Evolutionary conservation across 2,113 vertebrate genomes (phyloP), one percentile per base, ranked within the genome.

Genomic region (Pheucticus melanocephalus): DNA sequence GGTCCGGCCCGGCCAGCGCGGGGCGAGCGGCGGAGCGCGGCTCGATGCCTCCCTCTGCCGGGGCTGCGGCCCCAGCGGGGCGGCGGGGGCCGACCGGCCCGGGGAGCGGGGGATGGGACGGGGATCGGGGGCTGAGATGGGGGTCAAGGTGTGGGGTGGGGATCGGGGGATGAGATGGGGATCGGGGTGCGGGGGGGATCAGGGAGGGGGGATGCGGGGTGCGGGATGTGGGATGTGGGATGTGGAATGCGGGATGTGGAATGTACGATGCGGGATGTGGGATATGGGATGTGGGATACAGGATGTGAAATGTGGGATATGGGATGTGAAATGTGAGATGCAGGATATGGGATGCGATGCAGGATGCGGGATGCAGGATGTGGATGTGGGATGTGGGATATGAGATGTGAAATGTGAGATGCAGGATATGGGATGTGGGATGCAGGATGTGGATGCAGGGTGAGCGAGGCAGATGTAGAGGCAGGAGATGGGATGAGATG

Each of bases 21-120:
- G 95, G 51, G 50, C 51, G 16, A 53, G 51, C 51, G 51, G 51
- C 50, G 27, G 50, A 53, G 51, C 51, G 51, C 51, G 50, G 51
- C 75, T 73, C 95, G n/a, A 10, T 72, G 95, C 30, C 65, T 64
- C 92, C 95, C 83, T 69, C 92, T 94, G 82, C 86, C 60, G 94
- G 90, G 76, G 28, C 70, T 21, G 63, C 70, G 15, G 45, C 28
- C 17, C 10, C 27, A 17, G 50, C 48, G 48, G 48, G 47, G 12
- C 47, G 47, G 12, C 25, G 25, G 50, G 48, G 50, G 6, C 48
- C 23, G 47, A 48, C 6, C 47, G 47, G 47, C 23, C 47, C 23
- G 47, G 47, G 47, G 14, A 51, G 15, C 48, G 25, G 24, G 25
- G 5, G 15, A 15, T 11, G 27, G 50, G 25, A 10, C 28, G 50